phyloP scores from a whole-genome alignment of 1,140 invertebrate species.

The Drosophila kikkawai region DNA sequence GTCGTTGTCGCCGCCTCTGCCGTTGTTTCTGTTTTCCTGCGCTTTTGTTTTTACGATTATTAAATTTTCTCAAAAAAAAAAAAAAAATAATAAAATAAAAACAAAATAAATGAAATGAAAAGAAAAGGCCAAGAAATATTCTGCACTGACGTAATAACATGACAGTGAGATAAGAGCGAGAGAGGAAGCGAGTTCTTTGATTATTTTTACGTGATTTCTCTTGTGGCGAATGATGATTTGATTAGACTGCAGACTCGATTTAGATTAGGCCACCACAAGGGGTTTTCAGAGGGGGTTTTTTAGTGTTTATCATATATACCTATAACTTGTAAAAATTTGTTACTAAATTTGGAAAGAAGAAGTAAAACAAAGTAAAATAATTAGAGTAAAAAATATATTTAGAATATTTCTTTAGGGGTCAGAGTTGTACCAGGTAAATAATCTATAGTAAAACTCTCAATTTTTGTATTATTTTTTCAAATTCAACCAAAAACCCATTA shows the following conservation, averaged over 20 bases:
- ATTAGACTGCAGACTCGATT: constrained; percentile 50
- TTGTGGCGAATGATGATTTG: constrained; percentile 38
- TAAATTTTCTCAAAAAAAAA: constrained; percentile 71
- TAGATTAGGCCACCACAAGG: constrained; percentile 17
- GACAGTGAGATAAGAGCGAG: constrained; percentile 30
- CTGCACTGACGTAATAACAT: constrained; percentile 65
- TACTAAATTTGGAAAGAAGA: too few species aligned
- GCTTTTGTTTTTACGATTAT: constrained; percentile 75
- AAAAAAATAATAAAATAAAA: background rate
- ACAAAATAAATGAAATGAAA: constrained; percentile 8
- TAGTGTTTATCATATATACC: too few species aligned
- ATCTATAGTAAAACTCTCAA: too few species aligned
- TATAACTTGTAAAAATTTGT: too few species aligned
- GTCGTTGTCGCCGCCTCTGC: constrained; percentile 7
- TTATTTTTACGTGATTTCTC: constrained; percentile 36
- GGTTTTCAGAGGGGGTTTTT: too few species aligned
- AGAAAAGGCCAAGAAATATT: constrained; percentile 11
- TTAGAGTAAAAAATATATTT: too few species aligned
- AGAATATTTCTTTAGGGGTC: too few species aligned
- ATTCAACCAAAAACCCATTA: background rate
- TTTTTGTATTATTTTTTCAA: background rate
- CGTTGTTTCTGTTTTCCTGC: constrained; percentile 7
- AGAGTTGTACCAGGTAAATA: too few species aligned
- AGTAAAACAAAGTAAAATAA: too few species aligned
- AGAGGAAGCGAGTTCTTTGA: constrained; percentile 27